Conservation (phyloP, 2,113 vertebrate species). For the Myotis davidii region DNA sequence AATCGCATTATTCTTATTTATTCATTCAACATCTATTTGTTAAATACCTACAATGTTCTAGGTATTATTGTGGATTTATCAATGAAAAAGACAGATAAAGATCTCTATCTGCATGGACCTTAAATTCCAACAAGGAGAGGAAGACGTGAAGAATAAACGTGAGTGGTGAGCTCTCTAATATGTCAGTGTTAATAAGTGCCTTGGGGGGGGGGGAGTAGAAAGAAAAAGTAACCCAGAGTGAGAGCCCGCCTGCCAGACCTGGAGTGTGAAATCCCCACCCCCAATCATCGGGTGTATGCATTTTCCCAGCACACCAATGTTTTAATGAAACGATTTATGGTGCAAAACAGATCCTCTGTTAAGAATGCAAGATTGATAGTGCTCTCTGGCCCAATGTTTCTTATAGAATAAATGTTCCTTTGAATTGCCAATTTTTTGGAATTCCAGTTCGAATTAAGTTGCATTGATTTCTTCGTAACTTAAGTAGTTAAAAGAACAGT, state of each 20-base stretch:
- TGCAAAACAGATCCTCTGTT: background rate
- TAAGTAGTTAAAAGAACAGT: background rate
- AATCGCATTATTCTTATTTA: background rate
- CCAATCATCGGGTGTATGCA: background rate
- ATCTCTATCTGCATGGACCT: background rate
- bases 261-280: background rate
- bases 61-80: background rate
- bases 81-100: background rate
- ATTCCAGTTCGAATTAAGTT: background rate
- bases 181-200: background rate
- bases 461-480: background rate
- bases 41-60: background rate
- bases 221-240: background rate
- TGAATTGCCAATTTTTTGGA: background rate
- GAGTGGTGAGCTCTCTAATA: background rate
- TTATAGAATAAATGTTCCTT: background rate
- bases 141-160: background rate
- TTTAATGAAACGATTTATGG: constrained; percentile 11
- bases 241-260: background rate
- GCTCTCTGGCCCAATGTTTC: background rate
- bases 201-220: background rate
- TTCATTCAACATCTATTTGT: background rate
- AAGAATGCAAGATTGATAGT: background rate
- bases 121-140: background rate
- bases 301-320: background rate